These are phyloP conservation scores for Diadophis punctatus DNA, from an alignment of 2,113 vertebrate genomes.

Conservation along the genomic window DNA sequence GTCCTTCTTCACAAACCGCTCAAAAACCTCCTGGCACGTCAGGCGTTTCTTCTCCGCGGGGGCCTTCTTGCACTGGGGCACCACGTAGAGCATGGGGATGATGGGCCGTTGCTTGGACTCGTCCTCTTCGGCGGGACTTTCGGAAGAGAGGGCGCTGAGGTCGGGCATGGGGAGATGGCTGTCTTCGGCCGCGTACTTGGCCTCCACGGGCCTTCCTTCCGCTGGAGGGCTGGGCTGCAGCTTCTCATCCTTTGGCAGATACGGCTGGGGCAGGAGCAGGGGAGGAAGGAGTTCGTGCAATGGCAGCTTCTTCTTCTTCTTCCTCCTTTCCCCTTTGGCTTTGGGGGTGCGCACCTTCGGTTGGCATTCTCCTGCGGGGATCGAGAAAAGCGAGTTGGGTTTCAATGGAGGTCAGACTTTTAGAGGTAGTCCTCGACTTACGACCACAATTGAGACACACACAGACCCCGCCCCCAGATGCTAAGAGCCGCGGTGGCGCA, in stretches of 20 bases:
- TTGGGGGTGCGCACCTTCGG: constrained; percentile 54
- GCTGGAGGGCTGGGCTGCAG: not conserved
- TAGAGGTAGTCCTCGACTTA: not conserved
- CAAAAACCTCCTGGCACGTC: constrained; percentile 80
- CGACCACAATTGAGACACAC: not conserved
- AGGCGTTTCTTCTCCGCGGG: constrained; percentile 61
- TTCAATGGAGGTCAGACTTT: not conserved
- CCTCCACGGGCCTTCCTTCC: fast-evolving
- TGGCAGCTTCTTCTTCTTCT: constrained; percentile 48
- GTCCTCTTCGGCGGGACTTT: constrained; percentile 35
- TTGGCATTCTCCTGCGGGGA: constrained; percentile 59
- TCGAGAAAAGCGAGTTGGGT: not conserved
- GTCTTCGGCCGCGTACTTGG: fast-evolving
- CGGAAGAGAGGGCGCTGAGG: constrained; percentile 51
- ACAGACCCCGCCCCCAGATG: not conserved
- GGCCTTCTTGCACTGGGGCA: constrained; percentile 63
- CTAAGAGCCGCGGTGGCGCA: no score
- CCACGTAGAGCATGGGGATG: constrained; percentile 76
- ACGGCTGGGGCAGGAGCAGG: fast-evolving
- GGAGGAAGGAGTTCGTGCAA: constrained; percentile 26
- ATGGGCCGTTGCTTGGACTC: constrained; percentile 65
- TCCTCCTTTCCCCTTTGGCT: constrained; percentile 64
- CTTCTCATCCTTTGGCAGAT: fast-evolving
- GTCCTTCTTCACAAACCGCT: constrained; percentile 71
- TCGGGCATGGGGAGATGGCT: constrained; percentile 27